Base-by-base conservation (phyloP, 35 echinoderm and acorn worm genomes). In the Amphiura filiformis region DNA sequence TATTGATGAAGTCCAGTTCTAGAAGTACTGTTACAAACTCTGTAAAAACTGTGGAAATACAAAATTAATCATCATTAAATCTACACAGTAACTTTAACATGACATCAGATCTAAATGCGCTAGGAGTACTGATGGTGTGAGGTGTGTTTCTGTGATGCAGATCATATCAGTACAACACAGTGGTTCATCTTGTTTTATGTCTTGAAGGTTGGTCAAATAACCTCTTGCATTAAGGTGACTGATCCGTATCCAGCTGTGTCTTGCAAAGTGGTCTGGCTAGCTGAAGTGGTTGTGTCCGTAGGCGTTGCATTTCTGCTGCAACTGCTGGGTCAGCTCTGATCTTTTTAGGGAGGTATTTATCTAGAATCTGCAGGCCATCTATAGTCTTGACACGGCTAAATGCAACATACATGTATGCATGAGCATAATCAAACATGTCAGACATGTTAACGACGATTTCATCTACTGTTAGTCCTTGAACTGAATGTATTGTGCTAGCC, bases 381-480 rank as follows among this genome's bases (percentile, higher is more conserved):
- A 90, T 18, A 26, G 76, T 81, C 70, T 33, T 89, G 17, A 89
- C 79, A 37, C 79, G 42, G 35, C 87, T 89, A 22, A 90, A 44
- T 31, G 80, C 64, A 18, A 90, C 88, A 89, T 89, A 89, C 65
- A 47, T 41, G 34, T 70, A 47, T 47, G 41, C 41, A 9, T 84
- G 81, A 76, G 80, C 88, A 39, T 36, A 57, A 28, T 40, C 39
- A 70, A 90, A 70, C 61, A 70, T 90, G 28, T 61, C 0, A 34
- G 75, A 35, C 15, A 82, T 42, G 70, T 56, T 84, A 13, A 90
- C 88, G 31, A 76, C 88, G 36, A 33, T 75, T 18, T 82, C 35
- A n/a, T 90, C 56, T 28, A 82, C 64, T 38, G 88, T 90, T 38
- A 90, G 37, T 14, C 88, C 88, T 90, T 90, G 80, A 77, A 84